Conservation (phyloP, 2,888 invertebrate species). For the Hybos culiciformis region DNA sequence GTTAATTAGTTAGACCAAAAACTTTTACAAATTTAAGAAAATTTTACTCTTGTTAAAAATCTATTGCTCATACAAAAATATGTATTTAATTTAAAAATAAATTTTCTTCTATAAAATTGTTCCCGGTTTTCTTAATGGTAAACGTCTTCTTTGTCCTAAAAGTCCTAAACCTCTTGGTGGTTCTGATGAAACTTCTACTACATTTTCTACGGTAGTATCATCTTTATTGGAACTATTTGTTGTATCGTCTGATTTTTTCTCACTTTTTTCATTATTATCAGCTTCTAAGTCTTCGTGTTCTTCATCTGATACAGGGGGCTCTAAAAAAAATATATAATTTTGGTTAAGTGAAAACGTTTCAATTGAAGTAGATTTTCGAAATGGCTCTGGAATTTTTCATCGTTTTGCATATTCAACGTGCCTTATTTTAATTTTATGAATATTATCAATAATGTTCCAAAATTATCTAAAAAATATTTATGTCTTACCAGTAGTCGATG, state of each 20-base stretch:
- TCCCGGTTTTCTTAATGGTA: conserved; percentile 45
- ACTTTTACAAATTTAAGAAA: too few relatives aligned
- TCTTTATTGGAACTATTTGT: conserved; percentile 32
- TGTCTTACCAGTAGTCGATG: conserved; percentile 30
- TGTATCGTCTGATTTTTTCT: conserved; percentile 23
- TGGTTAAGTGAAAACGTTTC: conserved; percentile 17
- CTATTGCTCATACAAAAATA: too few relatives aligned
- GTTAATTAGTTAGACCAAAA: too few relatives aligned
- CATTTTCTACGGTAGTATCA: conserved; percentile 34
- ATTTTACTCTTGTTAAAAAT: too few relatives aligned
- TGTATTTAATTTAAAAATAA: too few relatives aligned
- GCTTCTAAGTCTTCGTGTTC: conserved; percentile 16
- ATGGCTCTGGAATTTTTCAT: too few relatives aligned
- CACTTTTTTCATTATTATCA: conserved; percentile 18
- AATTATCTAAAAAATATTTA: conserved; percentile 13
- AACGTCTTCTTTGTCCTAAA: conserved; percentile 53
- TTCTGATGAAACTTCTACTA: conserved; percentile 41
- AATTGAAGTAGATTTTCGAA: too few relatives aligned
- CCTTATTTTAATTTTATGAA: too few relatives aligned
- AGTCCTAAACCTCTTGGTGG: conserved; percentile 52
- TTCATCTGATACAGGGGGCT: conserved; percentile 17
- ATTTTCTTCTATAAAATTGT: conserved; percentile 35
- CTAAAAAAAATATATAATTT: conserved; percentile 10
- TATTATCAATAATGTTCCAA: too few relatives aligned
- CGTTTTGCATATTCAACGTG: too few relatives aligned